Evolutionary conservation across 2,797 vertebrate genomes (phyloP).

Genomic region (Anabas testudineus): DNA sequence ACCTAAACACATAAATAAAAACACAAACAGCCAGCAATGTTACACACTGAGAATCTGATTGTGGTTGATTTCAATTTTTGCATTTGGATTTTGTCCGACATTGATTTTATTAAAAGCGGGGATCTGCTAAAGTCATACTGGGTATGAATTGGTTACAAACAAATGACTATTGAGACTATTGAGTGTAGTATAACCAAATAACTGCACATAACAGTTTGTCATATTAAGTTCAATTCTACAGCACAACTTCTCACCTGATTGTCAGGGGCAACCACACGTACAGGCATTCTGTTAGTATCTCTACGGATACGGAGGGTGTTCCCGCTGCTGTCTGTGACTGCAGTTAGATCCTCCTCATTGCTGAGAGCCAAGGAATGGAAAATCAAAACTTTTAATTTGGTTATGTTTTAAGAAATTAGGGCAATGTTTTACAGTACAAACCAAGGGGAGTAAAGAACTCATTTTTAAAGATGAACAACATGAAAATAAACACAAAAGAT

Average conservation of each 20-base stretch:
- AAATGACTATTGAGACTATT: too few species aligned
- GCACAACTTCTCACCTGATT: slow-evolving; percentile 90
- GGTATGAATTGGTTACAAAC: too few species aligned
- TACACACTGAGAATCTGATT: slow-evolving; percentile 3
- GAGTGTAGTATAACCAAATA: too few species aligned
- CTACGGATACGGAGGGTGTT: slow-evolving; percentile 95
- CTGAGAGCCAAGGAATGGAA: slow-evolving; percentile 67
- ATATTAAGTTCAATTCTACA: too few species aligned
- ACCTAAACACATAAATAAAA: slow-evolving; percentile 77
- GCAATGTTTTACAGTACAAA: too few species aligned
- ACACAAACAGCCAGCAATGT: not conserved
- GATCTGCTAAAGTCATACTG: too few species aligned
- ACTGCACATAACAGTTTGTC: too few species aligned
- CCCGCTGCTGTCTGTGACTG: slow-evolving; percentile 95
- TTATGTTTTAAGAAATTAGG: too few species aligned
- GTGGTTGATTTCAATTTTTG: too few species aligned
- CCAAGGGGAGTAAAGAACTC: not conserved
- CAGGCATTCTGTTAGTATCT: slow-evolving; percentile 96
- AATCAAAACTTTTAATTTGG: not conserved
- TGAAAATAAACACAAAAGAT: too few species aligned
- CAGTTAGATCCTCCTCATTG: slow-evolving; percentile 95
- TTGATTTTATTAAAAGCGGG: too few species aligned
- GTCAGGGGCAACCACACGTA: slow-evolving; percentile 95
- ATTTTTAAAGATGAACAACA: not conserved
- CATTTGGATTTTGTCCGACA: too few species aligned